phyloP scores from a whole-genome alignment of 2,113 vertebrate genomes.

The Pithys albifrons region DNA sequence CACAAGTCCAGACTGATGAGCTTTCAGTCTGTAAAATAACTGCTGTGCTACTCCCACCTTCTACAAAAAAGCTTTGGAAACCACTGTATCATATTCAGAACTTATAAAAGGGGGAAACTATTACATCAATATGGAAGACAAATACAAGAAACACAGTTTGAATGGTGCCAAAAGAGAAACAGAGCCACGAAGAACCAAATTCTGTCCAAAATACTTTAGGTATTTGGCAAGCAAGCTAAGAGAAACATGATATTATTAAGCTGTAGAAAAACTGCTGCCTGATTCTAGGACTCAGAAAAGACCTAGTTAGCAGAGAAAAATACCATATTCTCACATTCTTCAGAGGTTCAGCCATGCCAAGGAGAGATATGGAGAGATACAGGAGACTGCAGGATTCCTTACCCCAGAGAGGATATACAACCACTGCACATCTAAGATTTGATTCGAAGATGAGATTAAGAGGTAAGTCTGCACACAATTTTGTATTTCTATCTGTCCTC shows the following conservation, averaged over 20 bases:
- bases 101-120: background rate
- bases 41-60: background rate
- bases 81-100: background rate
- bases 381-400: background rate
- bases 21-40: background rate
- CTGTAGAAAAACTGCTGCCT: background rate
- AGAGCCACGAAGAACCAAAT: background rate
- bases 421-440: background rate
- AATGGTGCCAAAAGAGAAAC: background rate
- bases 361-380: background rate
- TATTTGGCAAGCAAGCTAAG: background rate
- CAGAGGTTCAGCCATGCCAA: background rate
- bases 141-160: background rate
- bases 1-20: background rate
- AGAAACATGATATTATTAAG: constrained; percentile 1
- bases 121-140: background rate
- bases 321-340: background rate
- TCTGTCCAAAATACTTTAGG: background rate
- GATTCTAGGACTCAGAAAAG: background rate
- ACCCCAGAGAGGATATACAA: background rate
- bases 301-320: background rate
- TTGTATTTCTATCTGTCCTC: background rate
- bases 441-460: background rate
- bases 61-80: constrained; percentile 19
- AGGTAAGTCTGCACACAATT: background rate